Conservation (phyloP, 2,888 invertebrate species). For the Dynastes grantii region DNA sequence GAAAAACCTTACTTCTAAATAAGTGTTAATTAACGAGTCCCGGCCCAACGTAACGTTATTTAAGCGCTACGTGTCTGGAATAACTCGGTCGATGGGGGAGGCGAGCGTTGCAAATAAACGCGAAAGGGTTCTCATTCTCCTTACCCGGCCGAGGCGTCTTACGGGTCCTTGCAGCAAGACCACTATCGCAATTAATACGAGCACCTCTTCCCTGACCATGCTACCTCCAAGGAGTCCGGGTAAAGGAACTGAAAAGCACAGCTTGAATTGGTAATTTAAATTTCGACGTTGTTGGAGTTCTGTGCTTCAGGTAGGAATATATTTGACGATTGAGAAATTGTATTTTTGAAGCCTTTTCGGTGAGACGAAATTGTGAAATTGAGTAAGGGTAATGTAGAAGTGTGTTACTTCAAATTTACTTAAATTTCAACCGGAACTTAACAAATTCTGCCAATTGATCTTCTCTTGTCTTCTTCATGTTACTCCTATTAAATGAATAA, state of each 20-base stretch:
- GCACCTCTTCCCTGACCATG: conserved; percentile 16
- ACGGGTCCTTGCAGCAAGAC: background rate
- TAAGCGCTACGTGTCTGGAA: conserved; percentile 25
- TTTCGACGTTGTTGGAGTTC: background rate
- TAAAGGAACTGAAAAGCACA: conserved; percentile 23
- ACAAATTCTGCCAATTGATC: no score
- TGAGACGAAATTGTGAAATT: no score
- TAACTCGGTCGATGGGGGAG: conserved; percentile 13
- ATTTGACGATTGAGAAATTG: background rate
- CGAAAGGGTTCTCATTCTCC: conserved; percentile 11
- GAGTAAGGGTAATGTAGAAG: no score
- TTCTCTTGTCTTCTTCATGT: no score
- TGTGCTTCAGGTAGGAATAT: background rate
- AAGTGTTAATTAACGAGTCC: conserved; percentile 2
- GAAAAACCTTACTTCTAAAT: conserved; percentile 23
- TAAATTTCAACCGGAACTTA: no score
- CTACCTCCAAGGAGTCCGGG: background rate
- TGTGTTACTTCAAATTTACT: no score
- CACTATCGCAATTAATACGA: conserved; percentile 2
- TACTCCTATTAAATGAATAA: no score
- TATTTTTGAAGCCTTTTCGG: background rate
- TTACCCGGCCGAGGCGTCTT: background rate
- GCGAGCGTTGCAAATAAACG: conserved; percentile 20
- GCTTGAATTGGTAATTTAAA: conserved; percentile 11
- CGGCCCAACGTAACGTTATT: conserved; percentile 29